Base-by-base conservation (phyloP, 1,140 invertebrate genomes). In the Radopholus similis region DNA sequence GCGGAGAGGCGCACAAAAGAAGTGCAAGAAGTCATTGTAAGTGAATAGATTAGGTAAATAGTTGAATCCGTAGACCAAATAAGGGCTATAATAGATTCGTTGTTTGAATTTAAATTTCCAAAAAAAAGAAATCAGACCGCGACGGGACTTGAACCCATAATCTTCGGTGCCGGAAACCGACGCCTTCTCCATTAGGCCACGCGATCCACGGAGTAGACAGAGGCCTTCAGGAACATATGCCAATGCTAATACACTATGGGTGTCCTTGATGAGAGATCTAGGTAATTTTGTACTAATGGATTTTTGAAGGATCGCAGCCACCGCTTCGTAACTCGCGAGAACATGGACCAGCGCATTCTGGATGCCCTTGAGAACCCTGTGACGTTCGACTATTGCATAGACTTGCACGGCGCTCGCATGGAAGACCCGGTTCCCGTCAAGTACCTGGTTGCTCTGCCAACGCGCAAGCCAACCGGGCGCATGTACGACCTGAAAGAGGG, bases 241-340 rank as follows among this genome's bases (percentile, higher is more conserved):
- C 18, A 56, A 35, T 8, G 0, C 30, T 56, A 1, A 28, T n/a
- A 1, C 32, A 56, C 32, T 56, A 56, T 23, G 1, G 18, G 9
- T 56, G 6, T 56, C 26, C 6, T 49, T 11, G 44, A 49, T n/a
- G 1, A 6, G 5, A 23, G 15, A 15, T 0, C 18, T 8, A 13
- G 8, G 8, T 13, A 49, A 21, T 4, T 8, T 21, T 49, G 40
- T n/a, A n/a, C 30, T 37, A 56, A 56, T 23, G 8, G 6, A 34
- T 54, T 78, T 77, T 51, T 77, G 73, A 62, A 77, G 21, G 30
- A n/a, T n/a, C 76, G 77, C 15, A 28, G 32, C 35, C 38, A 44
- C 11, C 59, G 74, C 38, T 75, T 75, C 51, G 59, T 75, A 11
- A 78, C 75, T 6, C 56, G 54, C 26, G 76, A 75, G 15, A 75